Conservation (phyloP, 92 coral and sea anemone species). For the Phenganax stokvisi region DNA sequence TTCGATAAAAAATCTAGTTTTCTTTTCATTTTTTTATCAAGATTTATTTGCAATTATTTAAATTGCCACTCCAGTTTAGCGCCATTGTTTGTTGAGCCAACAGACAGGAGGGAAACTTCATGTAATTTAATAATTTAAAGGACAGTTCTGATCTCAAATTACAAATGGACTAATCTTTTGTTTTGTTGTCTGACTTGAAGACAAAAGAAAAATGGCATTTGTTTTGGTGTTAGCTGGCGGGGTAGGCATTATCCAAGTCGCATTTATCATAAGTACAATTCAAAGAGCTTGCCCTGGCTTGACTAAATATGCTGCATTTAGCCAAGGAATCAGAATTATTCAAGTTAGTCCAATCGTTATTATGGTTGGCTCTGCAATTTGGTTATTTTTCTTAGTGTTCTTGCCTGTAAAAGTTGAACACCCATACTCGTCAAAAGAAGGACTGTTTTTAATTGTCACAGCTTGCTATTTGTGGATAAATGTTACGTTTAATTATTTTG, state of each 20-base stretch:
- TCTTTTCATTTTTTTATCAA: neutral
- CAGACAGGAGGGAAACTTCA: no score
- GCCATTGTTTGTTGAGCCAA: no score
- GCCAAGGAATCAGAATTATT: conserved; percentile 60
- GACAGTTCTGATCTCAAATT: no score
- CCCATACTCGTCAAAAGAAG: conserved; percentile 69
- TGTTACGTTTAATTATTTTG: conserved; percentile 81
- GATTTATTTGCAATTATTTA: neutral
- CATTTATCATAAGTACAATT: conserved; percentile 65
- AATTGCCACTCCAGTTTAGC: no score
- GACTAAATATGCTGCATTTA: conserved; percentile 59
- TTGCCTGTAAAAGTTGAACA: conserved; percentile 69
- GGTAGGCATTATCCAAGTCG: conserved; percentile 66
- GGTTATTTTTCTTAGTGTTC: conserved; percentile 69
- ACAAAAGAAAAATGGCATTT: conserved; percentile 61
- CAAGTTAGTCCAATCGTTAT: conserved; percentile 72
- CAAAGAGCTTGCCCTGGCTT: conserved; percentile 77
- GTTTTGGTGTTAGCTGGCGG: conserved; percentile 55
- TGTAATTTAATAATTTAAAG: no score
- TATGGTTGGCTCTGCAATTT: conserved; percentile 64
- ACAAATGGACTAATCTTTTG: no score
- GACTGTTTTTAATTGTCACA: conserved; percentile 65
- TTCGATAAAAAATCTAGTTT: neutral
- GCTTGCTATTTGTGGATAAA: conserved; percentile 90
- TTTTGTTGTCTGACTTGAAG: neutral